Conservation (phyloP, 1,140 invertebrate genomes). For the Sinonovacula constricta region DNA sequence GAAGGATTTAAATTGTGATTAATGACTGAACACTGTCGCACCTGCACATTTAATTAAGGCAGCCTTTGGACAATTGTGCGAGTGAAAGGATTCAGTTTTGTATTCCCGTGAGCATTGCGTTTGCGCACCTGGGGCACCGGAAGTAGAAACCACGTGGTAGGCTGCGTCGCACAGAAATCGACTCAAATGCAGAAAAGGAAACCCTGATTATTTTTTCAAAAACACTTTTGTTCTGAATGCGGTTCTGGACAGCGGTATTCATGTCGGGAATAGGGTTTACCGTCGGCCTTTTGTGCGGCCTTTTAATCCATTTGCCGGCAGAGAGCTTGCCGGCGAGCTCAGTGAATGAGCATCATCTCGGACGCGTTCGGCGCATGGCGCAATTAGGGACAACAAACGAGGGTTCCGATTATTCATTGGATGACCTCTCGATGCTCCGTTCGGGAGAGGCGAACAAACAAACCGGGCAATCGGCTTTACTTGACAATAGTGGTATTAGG, state of each 20-base stretch:
- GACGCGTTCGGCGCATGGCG: constrained; percentile 1
- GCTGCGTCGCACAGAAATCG: too few relatives aligned
- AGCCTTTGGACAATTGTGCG: too few relatives aligned
- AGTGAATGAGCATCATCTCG: constrained; percentile 13
- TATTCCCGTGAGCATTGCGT: too few relatives aligned
- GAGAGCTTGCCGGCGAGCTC: constrained; percentile 55
- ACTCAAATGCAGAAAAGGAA: too few relatives aligned
- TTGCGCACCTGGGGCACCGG: too few relatives aligned
- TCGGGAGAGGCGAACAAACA: constrained; percentile 32
- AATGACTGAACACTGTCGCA: too few relatives aligned
- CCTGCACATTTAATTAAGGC: too few relatives aligned
- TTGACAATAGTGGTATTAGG: constrained; percentile 17
- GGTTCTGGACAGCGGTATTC: constrained; percentile 58
- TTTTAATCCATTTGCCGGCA: constrained; percentile 72
- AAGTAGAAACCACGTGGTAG: too few relatives aligned
- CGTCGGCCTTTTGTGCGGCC: constrained; percentile 70
- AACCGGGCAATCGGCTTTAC: constrained; percentile 14
- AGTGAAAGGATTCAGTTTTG: too few relatives aligned
- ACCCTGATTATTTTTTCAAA: too few relatives aligned
- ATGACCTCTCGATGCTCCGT: constrained; percentile 1
- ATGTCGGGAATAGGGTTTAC: constrained; percentile 75
- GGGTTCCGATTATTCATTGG: neutral
- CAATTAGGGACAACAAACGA: neutral
- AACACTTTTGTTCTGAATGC: constrained; percentile 52
- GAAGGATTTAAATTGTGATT: too few relatives aligned